Conservation (phyloP, 2,113 vertebrate species). For the Actenoides hombroni region DNA sequence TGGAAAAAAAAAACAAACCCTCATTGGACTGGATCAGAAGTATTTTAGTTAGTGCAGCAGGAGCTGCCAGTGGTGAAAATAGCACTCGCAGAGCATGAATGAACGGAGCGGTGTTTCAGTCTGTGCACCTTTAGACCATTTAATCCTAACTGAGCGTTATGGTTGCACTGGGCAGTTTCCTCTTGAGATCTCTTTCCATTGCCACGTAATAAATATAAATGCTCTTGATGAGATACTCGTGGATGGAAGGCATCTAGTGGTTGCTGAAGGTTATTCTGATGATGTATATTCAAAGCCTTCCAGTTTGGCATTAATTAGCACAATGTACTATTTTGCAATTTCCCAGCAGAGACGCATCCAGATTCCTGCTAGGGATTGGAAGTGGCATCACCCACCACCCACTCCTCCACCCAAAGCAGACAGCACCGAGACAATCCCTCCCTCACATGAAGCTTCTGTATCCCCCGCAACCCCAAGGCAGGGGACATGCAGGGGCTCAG, state of each 20-base stretch:
- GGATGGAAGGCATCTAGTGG: slow-evolving; percentile 8
- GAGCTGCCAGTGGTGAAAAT: slow-evolving; percentile 49
- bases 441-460: neutral
- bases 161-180: neutral
- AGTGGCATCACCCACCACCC: slow-evolving; percentile 9
- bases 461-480: neutral
- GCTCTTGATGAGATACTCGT: neutral
- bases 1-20: slow-evolving; percentile 13
- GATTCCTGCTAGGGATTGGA: slow-evolving; percentile 48
- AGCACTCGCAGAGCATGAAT: slow-evolving; percentile 30
- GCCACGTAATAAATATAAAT: neutral
- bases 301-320: slow-evolving; percentile 56
- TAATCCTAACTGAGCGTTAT: neutral
- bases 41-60: slow-evolving; percentile 37
- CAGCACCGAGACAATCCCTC: neutral
- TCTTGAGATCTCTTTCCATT: neutral
- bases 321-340: slow-evolving; percentile 51
- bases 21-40: slow-evolving; percentile 11
- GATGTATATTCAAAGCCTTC: slow-evolving; percentile 19
- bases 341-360: slow-evolving; percentile 51
- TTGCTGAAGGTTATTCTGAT: slow-evolving; percentile 35
- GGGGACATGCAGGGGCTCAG: neutral
- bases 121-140: neutral
- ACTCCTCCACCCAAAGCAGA: slow-evolving; percentile 26
- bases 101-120: neutral